These are phyloP conservation scores for Exephanes ischioxanthus DNA, from an alignment of 2,888 invertebrate genomes.

Conservation along the genomic window DNA sequence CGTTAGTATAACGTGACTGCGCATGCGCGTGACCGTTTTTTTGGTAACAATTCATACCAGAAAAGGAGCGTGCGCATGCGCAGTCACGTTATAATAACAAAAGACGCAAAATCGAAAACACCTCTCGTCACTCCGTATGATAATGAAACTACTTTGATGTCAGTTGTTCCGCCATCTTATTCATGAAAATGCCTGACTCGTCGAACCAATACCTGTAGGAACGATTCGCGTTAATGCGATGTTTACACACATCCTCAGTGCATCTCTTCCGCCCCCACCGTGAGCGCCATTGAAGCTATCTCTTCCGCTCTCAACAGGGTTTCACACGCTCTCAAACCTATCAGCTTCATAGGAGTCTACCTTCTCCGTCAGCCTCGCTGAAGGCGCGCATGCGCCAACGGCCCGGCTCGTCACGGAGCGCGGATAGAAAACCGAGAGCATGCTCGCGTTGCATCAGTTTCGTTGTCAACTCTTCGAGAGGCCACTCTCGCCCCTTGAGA, in stretches of 20 bases:
- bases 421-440: slow-evolving; percentile 65
- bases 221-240: no score
- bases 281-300: no score
- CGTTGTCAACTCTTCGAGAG: slow-evolving; percentile 49
- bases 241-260: no score
- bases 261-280: no score
- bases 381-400: slow-evolving; percentile 59
- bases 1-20: no score
- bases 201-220: no score
- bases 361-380: background rate
- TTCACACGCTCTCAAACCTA: background rate
- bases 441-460: slow-evolving; percentile 65
- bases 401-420: slow-evolving; percentile 51
- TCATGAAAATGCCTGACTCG: slow-evolving; percentile 11
- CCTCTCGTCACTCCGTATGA: background rate
- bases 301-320: no score
- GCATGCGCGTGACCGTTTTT: no score
- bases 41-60: no score
- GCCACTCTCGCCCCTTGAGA: background rate
- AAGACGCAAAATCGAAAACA: no score
- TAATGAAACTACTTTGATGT: background rate
- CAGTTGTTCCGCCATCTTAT: background rate
- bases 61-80: no score
- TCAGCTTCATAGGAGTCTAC: slow-evolving; percentile 4
- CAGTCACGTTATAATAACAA: no score